Percentiles rank a stretch among this genome's conserved stretches.
Conservation (phyloP, 2,888 invertebrate species). For the Trilocha varians region DNA sequence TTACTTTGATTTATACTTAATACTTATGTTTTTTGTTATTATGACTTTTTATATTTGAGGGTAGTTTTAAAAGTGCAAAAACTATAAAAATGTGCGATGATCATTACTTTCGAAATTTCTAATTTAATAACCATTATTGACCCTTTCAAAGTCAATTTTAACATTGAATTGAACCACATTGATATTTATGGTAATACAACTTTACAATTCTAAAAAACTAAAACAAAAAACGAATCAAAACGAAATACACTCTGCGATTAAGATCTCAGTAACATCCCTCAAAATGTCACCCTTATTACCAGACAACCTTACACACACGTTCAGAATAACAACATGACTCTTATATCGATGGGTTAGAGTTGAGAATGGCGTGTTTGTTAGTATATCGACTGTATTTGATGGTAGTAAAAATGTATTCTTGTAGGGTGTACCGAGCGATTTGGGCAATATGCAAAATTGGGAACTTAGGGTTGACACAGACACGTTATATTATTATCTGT, state of each 20-base stretch:
- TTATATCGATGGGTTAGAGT: not conserved
- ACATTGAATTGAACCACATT: too few species aligned
- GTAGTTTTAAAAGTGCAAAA: too few species aligned
- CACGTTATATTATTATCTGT: too few species aligned
- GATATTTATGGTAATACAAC: too few species aligned
- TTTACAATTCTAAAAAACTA: constrained; percentile 7
- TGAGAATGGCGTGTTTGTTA: constrained; percentile 2
- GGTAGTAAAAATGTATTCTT: not conserved
- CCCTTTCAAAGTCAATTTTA: too few species aligned
- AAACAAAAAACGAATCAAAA: constrained; percentile 67
- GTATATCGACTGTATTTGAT: not conserved
- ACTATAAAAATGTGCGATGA: too few species aligned
- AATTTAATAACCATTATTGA: too few species aligned
- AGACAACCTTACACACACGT: not conserved
- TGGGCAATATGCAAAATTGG: constrained; percentile 70
- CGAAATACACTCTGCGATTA: constrained; percentile 60
- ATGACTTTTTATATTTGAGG: too few species aligned
- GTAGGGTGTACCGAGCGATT: constrained; percentile 58
- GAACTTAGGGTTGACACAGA: constrained; percentile 27
- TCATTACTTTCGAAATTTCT: too few species aligned
- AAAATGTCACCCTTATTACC: constrained; percentile 36
- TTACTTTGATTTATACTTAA: too few species aligned
- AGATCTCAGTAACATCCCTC: constrained; percentile 60
- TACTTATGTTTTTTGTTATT: too few species aligned
- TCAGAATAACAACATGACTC: not conserved